Percentiles rank a stretch among this genome's conserved stretches.
These are phyloP conservation scores for Platyscapa corneri DNA, from an alignment of 1,140 invertebrate genomes.

Conservation along the genomic window DNA sequence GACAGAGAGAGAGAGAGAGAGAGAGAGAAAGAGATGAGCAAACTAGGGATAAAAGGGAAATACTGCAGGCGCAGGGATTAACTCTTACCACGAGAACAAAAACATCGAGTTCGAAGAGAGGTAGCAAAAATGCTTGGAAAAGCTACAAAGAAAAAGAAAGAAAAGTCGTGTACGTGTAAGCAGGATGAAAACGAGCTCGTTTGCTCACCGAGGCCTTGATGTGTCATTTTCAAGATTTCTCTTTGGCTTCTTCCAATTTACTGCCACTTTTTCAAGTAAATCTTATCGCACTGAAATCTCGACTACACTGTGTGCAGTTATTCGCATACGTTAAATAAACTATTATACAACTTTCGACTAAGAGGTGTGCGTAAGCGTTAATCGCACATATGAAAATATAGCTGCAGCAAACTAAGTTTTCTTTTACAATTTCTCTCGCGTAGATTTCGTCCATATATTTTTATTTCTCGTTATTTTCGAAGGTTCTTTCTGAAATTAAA, in stretches of 20 bases:
- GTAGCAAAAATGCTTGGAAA: not conserved
- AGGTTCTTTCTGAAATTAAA: no score
- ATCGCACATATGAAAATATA: not conserved
- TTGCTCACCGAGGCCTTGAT: not conserved
- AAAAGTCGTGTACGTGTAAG: not conserved
- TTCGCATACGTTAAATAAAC: not conserved
- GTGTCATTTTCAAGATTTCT: conserved; percentile 25
- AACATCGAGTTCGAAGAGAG: conserved; percentile 5
- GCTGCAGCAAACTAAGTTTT: not conserved
- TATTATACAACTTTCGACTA: not conserved
- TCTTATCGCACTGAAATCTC: not conserved
- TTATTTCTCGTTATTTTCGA: no score
- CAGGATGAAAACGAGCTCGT: not conserved
- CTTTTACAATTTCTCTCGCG: no score
- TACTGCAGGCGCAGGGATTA: conserved; percentile 40
- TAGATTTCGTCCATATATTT: no score
- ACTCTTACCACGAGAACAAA: conserved; percentile 48
- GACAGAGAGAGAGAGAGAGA: not conserved
- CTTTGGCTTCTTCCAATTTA: conserved; percentile 15
- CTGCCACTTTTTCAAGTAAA: not conserved
- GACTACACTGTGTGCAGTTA: not conserved
- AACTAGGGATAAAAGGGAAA: conserved; percentile 32
- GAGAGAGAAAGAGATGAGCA: not conserved
- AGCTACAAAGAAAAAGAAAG: not conserved
- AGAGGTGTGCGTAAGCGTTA: no score